These are phyloP conservation scores for Liodrosophila aerea DNA, from an alignment of 2,888 invertebrate genomes.

Conservation along the genomic window DNA sequence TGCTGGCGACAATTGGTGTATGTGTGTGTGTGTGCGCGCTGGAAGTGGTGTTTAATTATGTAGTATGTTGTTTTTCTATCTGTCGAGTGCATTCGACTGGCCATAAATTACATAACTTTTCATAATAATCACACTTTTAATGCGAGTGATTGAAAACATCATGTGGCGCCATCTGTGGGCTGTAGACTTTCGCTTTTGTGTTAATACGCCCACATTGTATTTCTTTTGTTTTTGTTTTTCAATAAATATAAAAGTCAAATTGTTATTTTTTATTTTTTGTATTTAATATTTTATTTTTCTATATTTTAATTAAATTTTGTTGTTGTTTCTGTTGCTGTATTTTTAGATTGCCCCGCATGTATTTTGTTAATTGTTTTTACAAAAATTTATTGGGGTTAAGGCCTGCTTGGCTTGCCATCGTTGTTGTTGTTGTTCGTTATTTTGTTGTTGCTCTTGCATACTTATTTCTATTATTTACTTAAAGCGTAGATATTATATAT, in stretches of 20 bases:
- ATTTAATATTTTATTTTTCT: conserved; percentile 12
- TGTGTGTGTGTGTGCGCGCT: too few species aligned
- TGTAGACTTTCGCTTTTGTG: conserved; percentile 24
- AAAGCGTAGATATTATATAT: conserved; percentile 31
- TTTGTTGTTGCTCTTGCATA: conserved; percentile 35
- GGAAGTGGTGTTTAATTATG: too few species aligned
- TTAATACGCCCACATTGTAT: too few species aligned
- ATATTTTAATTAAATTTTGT: conserved; percentile 5
- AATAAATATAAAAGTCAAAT: too few species aligned
- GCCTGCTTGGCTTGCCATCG: conserved; percentile 56
- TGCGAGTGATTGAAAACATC: too few species aligned
- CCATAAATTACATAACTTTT: too few species aligned
- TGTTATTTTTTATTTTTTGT: conserved; percentile 3
- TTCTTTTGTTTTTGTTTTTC: too few species aligned
- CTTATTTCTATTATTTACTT: conserved; percentile 33
- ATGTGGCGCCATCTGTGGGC: conserved; percentile 26
- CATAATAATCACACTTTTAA: too few species aligned
- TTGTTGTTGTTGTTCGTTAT: conserved; percentile 15
- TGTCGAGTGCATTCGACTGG: too few species aligned
- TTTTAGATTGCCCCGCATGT: conserved; percentile 43
- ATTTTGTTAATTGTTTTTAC: conserved; percentile 63
- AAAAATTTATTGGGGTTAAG: conserved; percentile 71
- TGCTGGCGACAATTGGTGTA: too few species aligned
- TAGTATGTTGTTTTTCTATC: too few species aligned
- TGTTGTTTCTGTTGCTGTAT: conserved; percentile 14